These are phyloP conservation scores for Anhinga rufa DNA, from an alignment of 2,113 vertebrate species.

Conservation along the genomic window DNA sequence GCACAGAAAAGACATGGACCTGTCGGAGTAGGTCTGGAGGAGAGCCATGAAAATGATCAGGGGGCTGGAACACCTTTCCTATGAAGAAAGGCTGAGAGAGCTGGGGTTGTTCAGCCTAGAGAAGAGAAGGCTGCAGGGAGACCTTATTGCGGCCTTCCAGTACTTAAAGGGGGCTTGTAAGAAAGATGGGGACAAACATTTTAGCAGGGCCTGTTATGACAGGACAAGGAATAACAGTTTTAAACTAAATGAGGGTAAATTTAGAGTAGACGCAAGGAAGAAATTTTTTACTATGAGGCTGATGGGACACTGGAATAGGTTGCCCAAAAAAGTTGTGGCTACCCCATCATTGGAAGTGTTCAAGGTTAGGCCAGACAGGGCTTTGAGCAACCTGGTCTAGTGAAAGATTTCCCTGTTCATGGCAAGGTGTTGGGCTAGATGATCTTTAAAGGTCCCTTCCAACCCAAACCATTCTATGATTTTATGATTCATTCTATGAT, in stretches of 20 bases:
- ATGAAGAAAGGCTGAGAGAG: too few relatives aligned
- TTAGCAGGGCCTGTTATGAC: too few relatives aligned
- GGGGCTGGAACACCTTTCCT: too few relatives aligned
- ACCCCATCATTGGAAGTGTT: rapidly evolving
- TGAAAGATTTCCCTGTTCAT: not conserved
- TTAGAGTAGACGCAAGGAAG: not conserved
- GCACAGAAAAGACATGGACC: too few relatives aligned
- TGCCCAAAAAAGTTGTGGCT: not conserved
- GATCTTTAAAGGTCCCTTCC: not conserved
- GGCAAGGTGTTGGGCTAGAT: not conserved
- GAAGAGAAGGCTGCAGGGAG: too few relatives aligned
- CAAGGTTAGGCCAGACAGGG: not conserved
- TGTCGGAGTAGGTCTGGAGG: too few relatives aligned
- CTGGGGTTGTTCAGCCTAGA: too few relatives aligned
- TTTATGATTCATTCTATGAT: not conserved
- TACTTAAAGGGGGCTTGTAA: too few relatives aligned
- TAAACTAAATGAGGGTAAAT: not conserved
- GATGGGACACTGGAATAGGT: not conserved
- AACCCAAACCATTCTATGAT: not conserved
- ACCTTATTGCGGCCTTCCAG: too few relatives aligned
- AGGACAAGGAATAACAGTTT: not conserved
- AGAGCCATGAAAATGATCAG: too few relatives aligned
- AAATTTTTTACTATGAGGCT: not conserved
- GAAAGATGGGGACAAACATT: too few relatives aligned
- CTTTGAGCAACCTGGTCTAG: not conserved